These are phyloP conservation scores for Leucoraja erinaceus DNA, from an alignment of 2,113 vertebrate genomes.

Conservation along the genomic window DNA sequence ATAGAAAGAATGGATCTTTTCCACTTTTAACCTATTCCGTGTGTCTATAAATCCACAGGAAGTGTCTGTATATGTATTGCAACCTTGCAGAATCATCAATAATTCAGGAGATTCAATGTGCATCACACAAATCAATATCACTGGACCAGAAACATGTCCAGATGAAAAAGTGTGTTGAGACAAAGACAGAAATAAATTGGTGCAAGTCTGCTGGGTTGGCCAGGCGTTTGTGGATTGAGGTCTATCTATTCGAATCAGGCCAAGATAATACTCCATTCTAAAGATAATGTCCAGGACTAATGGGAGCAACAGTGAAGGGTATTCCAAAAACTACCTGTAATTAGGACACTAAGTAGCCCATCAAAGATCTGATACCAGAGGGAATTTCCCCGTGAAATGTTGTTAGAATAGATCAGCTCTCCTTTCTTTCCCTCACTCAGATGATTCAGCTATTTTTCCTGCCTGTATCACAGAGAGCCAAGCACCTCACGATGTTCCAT, in stretches of 20 bases:
- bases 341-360: conserved; percentile 7
- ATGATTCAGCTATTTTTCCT: neutral
- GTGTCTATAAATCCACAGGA: neutral
- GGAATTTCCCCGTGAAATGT: conserved; percentile 11
- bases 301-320: conserved; percentile 18
- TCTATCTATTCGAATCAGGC: conserved; percentile 25
- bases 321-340: neutral
- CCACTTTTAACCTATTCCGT: no score
- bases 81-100: neutral
- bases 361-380: neutral
- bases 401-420: neutral
- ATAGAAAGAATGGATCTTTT: no score
- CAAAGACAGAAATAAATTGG: neutral
- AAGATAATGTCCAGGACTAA: conserved; percentile 2
- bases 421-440: neutral
- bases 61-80: neutral
- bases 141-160: neutral
- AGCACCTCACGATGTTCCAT: neutral
- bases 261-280: conserved; percentile 20
- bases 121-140: neutral
- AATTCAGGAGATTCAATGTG: neutral
- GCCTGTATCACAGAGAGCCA: neutral
- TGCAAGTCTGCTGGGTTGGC: neutral
- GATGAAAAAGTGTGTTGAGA: neutral
- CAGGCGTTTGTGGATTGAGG: neutral